Percentiles rank a stretch among this genome's conserved stretches.
Conservation (phyloP, 2,113 vertebrate species). For the Silurus glanis region DNA sequence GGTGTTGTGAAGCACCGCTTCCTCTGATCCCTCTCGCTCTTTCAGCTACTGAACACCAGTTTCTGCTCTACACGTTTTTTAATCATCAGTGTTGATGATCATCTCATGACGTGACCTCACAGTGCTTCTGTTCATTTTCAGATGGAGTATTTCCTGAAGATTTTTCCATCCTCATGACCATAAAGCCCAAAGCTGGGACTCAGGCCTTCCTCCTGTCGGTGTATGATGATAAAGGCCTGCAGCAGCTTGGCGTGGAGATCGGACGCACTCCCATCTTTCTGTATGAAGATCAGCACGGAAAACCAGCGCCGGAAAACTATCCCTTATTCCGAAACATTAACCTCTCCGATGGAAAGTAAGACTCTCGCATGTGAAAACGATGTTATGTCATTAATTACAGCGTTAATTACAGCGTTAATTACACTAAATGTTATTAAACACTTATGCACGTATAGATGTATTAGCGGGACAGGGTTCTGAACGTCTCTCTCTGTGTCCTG, state of each 20-base stretch:
- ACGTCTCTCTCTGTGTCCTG: not conserved
- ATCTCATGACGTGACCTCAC: constrained; percentile 1
- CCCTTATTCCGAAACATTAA: constrained; percentile 91
- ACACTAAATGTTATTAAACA: not conserved
- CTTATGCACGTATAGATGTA: too few relatives aligned
- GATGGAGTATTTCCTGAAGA: constrained; percentile 90
- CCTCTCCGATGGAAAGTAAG: constrained; percentile 91
- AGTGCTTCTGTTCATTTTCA: constrained; percentile 58
- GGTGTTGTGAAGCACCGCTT: too few relatives aligned
- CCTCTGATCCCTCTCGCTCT: too few relatives aligned
- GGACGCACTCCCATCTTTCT: constrained; percentile 91
- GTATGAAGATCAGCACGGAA: constrained; percentile 93
- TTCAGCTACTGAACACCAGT: too few relatives aligned
- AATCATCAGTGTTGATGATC: too few relatives aligned
- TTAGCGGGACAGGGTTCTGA: not conserved
- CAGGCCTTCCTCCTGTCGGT: constrained; percentile 94
- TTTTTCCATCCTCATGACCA: constrained; percentile 95
- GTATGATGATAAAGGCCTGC: constrained; percentile 91
- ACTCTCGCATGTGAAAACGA: too few relatives aligned
- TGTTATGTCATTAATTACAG: too few relatives aligned
- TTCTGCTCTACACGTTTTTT: too few relatives aligned
- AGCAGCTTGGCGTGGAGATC: constrained; percentile 94
- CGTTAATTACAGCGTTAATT: not conserved
- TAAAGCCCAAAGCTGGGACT: constrained; percentile 88
- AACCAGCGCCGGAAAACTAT: constrained; percentile 90